Conservation (phyloP, 2,888 invertebrate genomes). For the Anarsia innoxiella region DNA sequence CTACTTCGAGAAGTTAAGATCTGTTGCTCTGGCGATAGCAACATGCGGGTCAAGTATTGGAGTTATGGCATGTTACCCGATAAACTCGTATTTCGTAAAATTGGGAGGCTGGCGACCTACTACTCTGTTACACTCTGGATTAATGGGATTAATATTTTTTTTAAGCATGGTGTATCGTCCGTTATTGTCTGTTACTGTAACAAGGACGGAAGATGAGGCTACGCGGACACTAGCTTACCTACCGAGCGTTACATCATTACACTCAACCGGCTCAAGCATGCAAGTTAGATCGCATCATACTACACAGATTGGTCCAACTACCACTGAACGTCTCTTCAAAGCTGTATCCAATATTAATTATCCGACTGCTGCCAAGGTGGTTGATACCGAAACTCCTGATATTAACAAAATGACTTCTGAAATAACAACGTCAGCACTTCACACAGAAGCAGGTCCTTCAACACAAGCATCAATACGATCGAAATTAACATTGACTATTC, state of each 20-base stretch:
- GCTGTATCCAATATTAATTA: slow-evolving; percentile 35
- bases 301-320: background rate
- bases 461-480: slow-evolving; percentile 28
- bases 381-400: background rate
- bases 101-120: slow-evolving; percentile 52
- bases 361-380: slow-evolving; percentile 29
- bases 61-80: slow-evolving; percentile 47
- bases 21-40: slow-evolving; percentile 49
- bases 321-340: slow-evolving; percentile 34
- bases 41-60: slow-evolving; percentile 55
- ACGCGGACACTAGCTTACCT: slow-evolving; percentile 58
- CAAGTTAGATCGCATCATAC: background rate
- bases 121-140: slow-evolving; percentile 50
- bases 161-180: slow-evolving; percentile 54
- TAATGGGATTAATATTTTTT: slow-evolving; percentile 49
- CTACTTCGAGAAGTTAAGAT: slow-evolving; percentile 58
- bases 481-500: slow-evolving; percentile 42
- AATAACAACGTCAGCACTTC: background rate
- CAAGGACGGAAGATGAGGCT: slow-evolving; percentile 41
- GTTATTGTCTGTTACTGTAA: slow-evolving; percentile 48
- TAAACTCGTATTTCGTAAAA: slow-evolving; percentile 43
- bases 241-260: slow-evolving; percentile 33
- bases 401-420: background rate
- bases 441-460: no score
- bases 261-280: background rate